These are phyloP conservation scores for Allygus modestus DNA, from an alignment of 2,888 invertebrate genomes.

Conservation along the genomic window DNA sequence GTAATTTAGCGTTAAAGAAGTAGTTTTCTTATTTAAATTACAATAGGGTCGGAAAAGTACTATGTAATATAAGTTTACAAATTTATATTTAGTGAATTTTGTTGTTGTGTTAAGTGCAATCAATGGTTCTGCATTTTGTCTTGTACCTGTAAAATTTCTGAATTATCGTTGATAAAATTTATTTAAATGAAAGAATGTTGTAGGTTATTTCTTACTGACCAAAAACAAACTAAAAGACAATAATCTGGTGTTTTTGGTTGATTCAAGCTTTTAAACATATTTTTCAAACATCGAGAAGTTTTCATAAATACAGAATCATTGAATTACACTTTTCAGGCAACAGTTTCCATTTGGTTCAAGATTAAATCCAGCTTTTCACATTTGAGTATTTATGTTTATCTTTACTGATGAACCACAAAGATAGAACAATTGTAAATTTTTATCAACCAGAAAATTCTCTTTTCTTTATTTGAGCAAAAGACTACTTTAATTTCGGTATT, in stretches of 20 bases:
- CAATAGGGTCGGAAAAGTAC: too few relatives aligned
- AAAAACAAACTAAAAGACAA: too few relatives aligned
- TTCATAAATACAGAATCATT: constrained; percentile 38
- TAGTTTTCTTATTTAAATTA: too few relatives aligned
- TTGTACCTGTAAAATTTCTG: background rate
- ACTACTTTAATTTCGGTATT: too few relatives aligned
- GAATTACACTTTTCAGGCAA: constrained; percentile 14
- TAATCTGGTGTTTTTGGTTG: too few relatives aligned
- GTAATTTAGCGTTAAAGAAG: too few relatives aligned
- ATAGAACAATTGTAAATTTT: too few relatives aligned
- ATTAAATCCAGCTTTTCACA: background rate
- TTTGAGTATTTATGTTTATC: background rate
- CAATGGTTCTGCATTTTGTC: constrained; percentile 32
- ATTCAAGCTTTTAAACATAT: background rate
- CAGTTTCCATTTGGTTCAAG: background rate
- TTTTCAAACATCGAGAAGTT: background rate
- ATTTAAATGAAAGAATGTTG: constrained; percentile 38
- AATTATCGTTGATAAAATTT: background rate
- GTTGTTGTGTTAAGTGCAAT: constrained; percentile 1
- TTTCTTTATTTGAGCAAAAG: too few relatives aligned
- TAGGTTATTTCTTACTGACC: background rate
- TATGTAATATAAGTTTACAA: background rate
- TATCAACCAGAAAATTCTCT: too few relatives aligned
- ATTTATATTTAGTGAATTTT: background rate
- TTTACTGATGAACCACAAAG: too few relatives aligned